Evolutionary conservation across 2,113 vertebrate species (phyloP).

Genomic region (Rhizomys pruinosus): DNA sequence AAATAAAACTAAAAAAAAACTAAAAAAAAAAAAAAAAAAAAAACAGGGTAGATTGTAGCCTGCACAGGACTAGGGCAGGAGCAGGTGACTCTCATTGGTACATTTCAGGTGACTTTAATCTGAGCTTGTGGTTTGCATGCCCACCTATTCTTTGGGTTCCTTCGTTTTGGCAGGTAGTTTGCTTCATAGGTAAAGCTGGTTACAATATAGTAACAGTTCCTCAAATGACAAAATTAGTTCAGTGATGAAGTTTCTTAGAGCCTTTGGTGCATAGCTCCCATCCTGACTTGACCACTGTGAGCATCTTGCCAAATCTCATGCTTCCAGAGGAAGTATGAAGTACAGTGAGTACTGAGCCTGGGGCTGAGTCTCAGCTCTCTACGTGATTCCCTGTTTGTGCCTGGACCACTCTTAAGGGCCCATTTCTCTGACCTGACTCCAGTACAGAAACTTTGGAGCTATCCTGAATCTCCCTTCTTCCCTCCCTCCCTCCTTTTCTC

Average conservation of each 20-base stretch:
- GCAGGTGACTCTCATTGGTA: not conserved
- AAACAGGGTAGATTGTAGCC: not conserved
- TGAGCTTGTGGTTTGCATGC: not conserved
- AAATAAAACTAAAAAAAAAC: too few species aligned
- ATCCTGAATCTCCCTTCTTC: not conserved
- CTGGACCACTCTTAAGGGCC: not conserved
- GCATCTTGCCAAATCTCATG: not conserved
- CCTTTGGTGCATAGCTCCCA: not conserved
- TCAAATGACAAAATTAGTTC: not conserved
- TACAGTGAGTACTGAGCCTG: not conserved
- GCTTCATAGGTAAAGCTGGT: not conserved
- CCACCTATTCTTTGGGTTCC: not conserved
- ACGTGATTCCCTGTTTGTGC: not conserved
- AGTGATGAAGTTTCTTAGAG: not conserved
- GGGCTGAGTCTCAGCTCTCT: not conserved
- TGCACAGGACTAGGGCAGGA: not conserved
- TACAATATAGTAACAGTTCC: not conserved
- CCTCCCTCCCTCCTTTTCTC: too few species aligned
- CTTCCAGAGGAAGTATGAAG: slow-evolving; percentile 17
- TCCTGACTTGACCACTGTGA: not conserved
- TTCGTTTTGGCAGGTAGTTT: not conserved
- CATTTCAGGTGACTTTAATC: slow-evolving; percentile 2
- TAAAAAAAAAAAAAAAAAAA: too few species aligned
- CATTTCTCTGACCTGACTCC: not conserved
- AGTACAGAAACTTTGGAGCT: slow-evolving; percentile 14